Conservation (phyloP, 2,797 vertebrate species). For the Telmatherina bonti region DNA sequence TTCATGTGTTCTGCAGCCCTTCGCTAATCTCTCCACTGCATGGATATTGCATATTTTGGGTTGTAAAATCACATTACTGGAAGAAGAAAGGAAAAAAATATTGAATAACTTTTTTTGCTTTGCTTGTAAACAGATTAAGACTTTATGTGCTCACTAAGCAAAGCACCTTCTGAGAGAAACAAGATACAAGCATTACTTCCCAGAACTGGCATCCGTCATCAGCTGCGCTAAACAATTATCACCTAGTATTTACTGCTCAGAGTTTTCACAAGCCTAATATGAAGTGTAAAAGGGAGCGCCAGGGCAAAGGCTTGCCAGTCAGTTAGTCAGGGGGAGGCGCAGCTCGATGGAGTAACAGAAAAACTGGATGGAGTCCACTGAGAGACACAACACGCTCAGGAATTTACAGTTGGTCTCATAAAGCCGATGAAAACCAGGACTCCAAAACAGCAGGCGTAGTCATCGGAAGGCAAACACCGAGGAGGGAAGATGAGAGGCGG, state of each 20-base stretch:
- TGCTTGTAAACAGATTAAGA: slow-evolving; percentile 29
- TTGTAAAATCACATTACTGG: not conserved
- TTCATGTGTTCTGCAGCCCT: not conserved
- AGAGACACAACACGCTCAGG: slow-evolving; percentile 68
- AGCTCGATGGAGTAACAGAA: slow-evolving; percentile 40
- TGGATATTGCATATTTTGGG: not conserved
- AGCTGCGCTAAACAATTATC: slow-evolving; percentile 62
- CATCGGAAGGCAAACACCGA: slow-evolving; percentile 54
- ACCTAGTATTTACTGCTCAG: slow-evolving; percentile 61
- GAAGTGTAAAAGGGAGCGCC: slow-evolving; percentile 49
- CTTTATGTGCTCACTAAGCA: slow-evolving; percentile 32
- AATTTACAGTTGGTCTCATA: slow-evolving; percentile 78
- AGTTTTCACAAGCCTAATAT: slow-evolving; percentile 55
- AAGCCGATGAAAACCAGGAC: slow-evolving; percentile 77
- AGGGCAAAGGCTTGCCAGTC: slow-evolving; percentile 48
- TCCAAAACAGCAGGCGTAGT: slow-evolving; percentile 65
- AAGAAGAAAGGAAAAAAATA: not conserved
- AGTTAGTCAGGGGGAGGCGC: slow-evolving; percentile 40
- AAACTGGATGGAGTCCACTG: slow-evolving; percentile 56
- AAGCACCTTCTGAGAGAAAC: slow-evolving; percentile 37
- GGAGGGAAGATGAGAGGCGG: slow-evolving; percentile 27
- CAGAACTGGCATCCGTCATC: slow-evolving; percentile 37
- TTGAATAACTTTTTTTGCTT: slow-evolving; percentile 7
- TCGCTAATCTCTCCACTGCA: not conserved
- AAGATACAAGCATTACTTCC: slow-evolving; percentile 26